Evolutionary conservation across 2,797 vertebrate species (phyloP), one percentile per base, ranked within the genome.

Genomic region (Netta rufina): DNA sequence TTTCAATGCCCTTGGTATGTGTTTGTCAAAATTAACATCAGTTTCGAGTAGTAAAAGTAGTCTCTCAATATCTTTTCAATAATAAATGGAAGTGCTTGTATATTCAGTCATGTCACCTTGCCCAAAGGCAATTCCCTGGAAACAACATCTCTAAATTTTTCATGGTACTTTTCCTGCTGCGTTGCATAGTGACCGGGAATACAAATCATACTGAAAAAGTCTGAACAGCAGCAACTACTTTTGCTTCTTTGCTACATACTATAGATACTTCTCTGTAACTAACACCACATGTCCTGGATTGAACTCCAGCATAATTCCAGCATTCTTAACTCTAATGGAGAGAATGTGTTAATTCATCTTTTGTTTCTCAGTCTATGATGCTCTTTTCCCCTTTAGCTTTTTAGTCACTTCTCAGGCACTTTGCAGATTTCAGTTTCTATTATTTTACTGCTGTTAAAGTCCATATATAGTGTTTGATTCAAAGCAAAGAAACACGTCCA

Each of bases 341-440:
- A 76, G 28, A 84, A 76, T n/a, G 11, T 67, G 25, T 89, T 83
- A 71, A 73, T 73, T 83, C 8, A 64, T 70, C 19, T 83, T 86
- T 81, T 58, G 22, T 91, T 87, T 73, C 41, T 58, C 15, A 9
- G 38, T 51, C 62, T 51, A 18, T 49, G 54, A 19, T 30, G 39
- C 36, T 72, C 5, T 41, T 72, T 66, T 20, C 3, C 74, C 28
- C 16, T 91, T 73, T 24, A 82, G 8, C 1, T 28, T 79, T 92
- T 84, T 66, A 21, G 71, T 56, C 47, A 36, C 17, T 87, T 83
- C 82, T 66, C 22, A 74, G 28, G 6, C 9, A 36, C 9, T 87
- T 85, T 62, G 72, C 79, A 87, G 53, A 70, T 8, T 30, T 75
- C 22, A 0, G 0, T 57, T 78, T 77, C 65, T 94, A 14, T 77